Evolutionary conservation across 1,140 invertebrate genomes (phyloP), one percentile per base, ranked within the genome.

Genomic region (Thaumetopoea pityocampa): DNA sequence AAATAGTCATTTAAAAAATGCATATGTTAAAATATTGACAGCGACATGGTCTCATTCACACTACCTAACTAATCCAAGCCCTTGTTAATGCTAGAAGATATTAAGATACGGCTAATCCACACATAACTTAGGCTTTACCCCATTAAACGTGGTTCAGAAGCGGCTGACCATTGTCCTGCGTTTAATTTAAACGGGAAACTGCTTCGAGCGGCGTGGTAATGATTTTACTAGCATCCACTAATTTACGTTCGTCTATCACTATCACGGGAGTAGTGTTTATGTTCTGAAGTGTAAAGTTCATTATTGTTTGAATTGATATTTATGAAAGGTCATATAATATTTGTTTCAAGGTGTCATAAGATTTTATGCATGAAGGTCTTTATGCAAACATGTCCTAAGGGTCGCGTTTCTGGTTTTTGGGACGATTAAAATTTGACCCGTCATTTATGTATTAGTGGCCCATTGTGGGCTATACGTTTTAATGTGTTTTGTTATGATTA

Each of bases 21-120:
- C n/a, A n/a, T n/a, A n/a, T n/a, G n/a, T n/a, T n/a, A n/a, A n/a
- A n/a, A n/a, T n/a, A n/a, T n/a, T n/a, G n/a, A n/a, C n/a, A n/a
- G n/a, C n/a, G n/a, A n/a, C n/a, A n/a, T n/a, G n/a, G n/a, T n/a
- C n/a, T n/a, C n/a, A n/a, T n/a, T n/a, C n/a, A n/a, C n/a, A n/a
- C n/a, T n/a, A n/a, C n/a, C n/a, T n/a, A n/a, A n/a, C n/a, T n/a
- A n/a, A 28, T 7, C 32, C 30, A 36, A 38, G 28, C 20, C 14
- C 29, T 11, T 24, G 72, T 77, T 79, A 82, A 81, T 71, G 60
- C 44, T 47, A 24, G 26, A 47, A 59, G 67, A 76, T 76, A 81
- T 81, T 79, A 79, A 83, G 79, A 83, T 83, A 83, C 50, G 61
- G 74, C 70, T 83, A 83, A 83, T 83, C 79, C 69, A 57, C 57